Evolutionary conservation across 2,113 vertebrate genomes (phyloP).

Genomic region (Perognathus longimembris): DNA sequence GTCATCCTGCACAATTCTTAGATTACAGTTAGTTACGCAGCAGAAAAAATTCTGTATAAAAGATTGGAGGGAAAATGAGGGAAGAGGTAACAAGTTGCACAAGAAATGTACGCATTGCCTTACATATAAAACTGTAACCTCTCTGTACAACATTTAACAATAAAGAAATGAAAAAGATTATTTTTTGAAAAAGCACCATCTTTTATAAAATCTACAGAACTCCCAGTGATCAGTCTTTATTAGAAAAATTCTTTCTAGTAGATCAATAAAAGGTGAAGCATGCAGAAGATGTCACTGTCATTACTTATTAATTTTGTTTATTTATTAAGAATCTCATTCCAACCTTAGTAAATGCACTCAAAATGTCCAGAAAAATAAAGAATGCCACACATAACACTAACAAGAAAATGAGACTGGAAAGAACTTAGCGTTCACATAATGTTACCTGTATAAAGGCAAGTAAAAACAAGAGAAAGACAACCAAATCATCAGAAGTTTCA

Average conservation of each 20-base stretch:
- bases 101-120: no score
- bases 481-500: background rate
- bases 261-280: slow-evolving; percentile 48
- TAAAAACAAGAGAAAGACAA: background rate
- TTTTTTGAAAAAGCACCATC: background rate
- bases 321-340: slow-evolving; percentile 64
- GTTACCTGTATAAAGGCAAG: slow-evolving; percentile 28
- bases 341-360: slow-evolving; percentile 49
- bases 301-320: slow-evolving; percentile 72
- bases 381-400: slow-evolving; percentile 20
- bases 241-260: slow-evolving; percentile 50
- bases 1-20: no score
- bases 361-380: slow-evolving; percentile 63
- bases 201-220: slow-evolving; percentile 45
- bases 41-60: no score
- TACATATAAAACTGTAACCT: no score
- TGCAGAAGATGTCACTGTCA: slow-evolving; percentile 60
- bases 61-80: no score
- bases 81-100: no score
- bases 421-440: background rate
- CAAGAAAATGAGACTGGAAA: slow-evolving; percentile 47
- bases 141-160: no score
- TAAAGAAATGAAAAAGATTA: no score
- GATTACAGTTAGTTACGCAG: no score
- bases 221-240: background rate